Base-by-base conservation (phyloP, 2,888 invertebrate genomes). In the Drosophila borborema region DNA sequence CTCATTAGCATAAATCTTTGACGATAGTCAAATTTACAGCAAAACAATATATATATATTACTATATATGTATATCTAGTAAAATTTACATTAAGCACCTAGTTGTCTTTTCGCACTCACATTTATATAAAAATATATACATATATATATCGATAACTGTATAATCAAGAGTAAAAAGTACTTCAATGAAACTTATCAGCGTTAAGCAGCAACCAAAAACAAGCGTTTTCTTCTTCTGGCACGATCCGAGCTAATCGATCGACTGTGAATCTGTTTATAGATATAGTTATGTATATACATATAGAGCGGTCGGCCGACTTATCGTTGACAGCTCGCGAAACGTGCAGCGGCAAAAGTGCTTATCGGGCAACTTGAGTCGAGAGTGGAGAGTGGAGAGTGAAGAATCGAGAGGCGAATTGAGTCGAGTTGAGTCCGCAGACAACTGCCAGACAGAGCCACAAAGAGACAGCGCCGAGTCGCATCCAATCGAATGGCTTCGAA, bases 1-100 rank as follows among this genome's bases (percentile, higher is more conserved):
- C 93, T 93, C 93, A 93, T 85, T 90, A 88, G 89, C 82, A 81
- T 84, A 84, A 84, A 86, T 54, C 62, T 74, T 23, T 20, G 45
- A 2, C 45, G 7, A 20, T 23, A 76, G 87, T 76, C 81, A 79
- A 84, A 79, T 86, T 88, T 86, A 84, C 72, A 68, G 55, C 66
- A 72, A 64, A 55, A 34, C 10, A 36, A 49, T 56, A 38, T 9
- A 58, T 46, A 46, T 41, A 51, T 58, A 36, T 12, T 12, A 36
- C n/a, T 36, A 59, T 61, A 62, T 36, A 59, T 60, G 62, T 40
- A 16, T n/a, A 64, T 64, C 41, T 76, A 72, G 64, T 59, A n/a
- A 55, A 66, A 53, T 63, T 64, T 71, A 74, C 48, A 55, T 46
- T 43, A 43, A 88, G 83, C 87, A 89, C 89, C 66, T 75, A 80